A percentile compares a stretch with the other conserved stretches of the same genome.
Conservation (phyloP, 2,797 vertebrate species). For the Oophaga sylvatica region DNA sequence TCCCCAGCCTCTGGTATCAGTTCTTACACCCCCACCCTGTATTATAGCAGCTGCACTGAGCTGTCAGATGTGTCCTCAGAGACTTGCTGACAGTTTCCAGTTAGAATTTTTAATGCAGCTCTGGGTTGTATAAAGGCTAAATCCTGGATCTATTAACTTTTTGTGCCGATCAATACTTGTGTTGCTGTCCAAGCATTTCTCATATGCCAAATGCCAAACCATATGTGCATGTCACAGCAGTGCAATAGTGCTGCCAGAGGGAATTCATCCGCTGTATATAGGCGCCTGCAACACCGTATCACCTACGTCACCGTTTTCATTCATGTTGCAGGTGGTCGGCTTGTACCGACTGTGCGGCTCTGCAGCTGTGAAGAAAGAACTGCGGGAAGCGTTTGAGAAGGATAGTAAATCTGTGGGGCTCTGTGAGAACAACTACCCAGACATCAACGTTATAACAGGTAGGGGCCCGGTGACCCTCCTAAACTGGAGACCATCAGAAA, state of each 20-base stretch:
- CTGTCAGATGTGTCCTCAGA: no score
- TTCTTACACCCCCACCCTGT: no score
- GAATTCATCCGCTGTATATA: background rate
- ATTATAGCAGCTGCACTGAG: no score
- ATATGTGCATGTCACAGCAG: background rate
- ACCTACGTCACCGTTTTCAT: background rate
- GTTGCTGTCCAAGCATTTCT: background rate
- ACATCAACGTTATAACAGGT: slow-evolving; percentile 99
- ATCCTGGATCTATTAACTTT: background rate
- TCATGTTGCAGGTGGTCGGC: slow-evolving; percentile 86
- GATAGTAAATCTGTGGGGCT: slow-evolving; percentile 87
- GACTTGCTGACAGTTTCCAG: no score
- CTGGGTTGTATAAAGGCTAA: background rate
- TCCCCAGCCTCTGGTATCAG: no score
- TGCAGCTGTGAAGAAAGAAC: slow-evolving; percentile 96
- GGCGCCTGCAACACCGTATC: background rate
- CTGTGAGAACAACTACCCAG: slow-evolving; percentile 90
- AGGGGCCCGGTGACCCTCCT: slow-evolving; percentile 58
- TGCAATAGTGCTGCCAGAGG: background rate
- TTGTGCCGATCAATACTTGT: background rate
- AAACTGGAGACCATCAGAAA: no score
- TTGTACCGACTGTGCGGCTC: slow-evolving; percentile 95
- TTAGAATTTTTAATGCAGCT: no score
- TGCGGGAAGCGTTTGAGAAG: slow-evolving; percentile 93
- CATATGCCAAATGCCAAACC: background rate